phyloP scores from a whole-genome alignment of 1,140 invertebrate species.

The Papilio machaon region DNA sequence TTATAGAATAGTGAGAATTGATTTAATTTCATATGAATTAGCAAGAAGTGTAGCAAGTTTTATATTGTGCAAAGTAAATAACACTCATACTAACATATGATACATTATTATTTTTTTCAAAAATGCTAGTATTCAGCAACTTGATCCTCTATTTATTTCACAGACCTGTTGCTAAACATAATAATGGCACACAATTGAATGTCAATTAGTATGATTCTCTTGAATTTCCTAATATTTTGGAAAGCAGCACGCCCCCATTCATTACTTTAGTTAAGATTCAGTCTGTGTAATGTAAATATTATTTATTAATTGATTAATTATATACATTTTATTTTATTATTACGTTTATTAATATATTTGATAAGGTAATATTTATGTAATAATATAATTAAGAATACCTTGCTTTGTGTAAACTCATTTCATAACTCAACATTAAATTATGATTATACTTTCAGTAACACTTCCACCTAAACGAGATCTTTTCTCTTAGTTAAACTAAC shows the following conservation, averaged over 20 bases:
- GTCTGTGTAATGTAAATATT: neutral
- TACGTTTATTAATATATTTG: neutral
- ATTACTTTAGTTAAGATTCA: neutral
- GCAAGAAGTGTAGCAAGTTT: slow-evolving; percentile 28
- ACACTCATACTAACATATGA: slow-evolving; percentile 37
- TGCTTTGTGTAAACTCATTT: slow-evolving; percentile 73
- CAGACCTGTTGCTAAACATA: slow-evolving; percentile 32
- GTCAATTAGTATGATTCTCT: neutral
- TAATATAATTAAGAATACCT: slow-evolving; percentile 54
- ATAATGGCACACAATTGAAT: neutral
- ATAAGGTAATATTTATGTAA: neutral
- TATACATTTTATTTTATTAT: neutral
- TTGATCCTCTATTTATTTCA: slow-evolving; percentile 23
- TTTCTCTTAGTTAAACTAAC: neutral
- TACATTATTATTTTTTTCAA: slow-evolving; percentile 27
- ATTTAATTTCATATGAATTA: slow-evolving; percentile 6
- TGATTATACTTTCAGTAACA: neutral
- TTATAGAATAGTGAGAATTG: neutral
- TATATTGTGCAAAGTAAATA: slow-evolving; percentile 31
- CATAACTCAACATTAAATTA: slow-evolving; percentile 20
- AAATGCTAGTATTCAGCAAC: slow-evolving; percentile 15
- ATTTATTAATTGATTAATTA: neutral
- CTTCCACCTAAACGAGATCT: neutral
- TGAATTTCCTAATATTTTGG: neutral
- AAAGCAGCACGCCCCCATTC: slow-evolving; percentile 7